Percentiles rank a stretch among this genome's conserved stretches.
Evolutionary conservation across 2,888 invertebrate genomes (phyloP).

Genomic region (Acrobasis suavella): DNA sequence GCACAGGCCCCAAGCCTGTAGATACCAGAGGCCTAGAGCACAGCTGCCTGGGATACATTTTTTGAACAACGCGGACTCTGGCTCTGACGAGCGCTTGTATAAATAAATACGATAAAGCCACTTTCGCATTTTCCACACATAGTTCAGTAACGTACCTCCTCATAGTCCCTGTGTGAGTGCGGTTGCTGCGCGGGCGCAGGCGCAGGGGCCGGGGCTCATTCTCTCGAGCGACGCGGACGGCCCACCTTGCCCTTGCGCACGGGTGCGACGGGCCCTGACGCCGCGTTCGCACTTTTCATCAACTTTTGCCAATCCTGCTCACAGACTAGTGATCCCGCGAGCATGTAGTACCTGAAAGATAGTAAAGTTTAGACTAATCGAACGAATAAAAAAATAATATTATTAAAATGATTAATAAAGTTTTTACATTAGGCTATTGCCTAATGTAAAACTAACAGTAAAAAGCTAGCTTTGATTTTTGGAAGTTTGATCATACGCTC

Average conservation of each 20-base stretch:
- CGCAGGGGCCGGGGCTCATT: slow-evolving; percentile 84
- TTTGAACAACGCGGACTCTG: too few species aligned
- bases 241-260: slow-evolving; percentile 95
- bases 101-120: too few species aligned
- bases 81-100: too few species aligned
- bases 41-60: too few species aligned
- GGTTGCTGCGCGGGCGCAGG: slow-evolving; percentile 52
- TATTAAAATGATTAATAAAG: background rate
- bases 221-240: slow-evolving; percentile 93
- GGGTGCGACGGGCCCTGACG: slow-evolving; percentile 84
- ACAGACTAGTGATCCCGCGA: slow-evolving; percentile 95
- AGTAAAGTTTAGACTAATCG: background rate
- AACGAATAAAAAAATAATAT: background rate
- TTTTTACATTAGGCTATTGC: too few species aligned
- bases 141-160: slow-evolving; percentile 58
- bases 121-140: too few species aligned
- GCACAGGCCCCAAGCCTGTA: too few species aligned
- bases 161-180: slow-evolving; percentile 73
- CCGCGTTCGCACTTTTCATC: slow-evolving; percentile 88
- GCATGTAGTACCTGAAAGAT: slow-evolving; percentile 89
- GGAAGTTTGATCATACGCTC: too few species aligned
- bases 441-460: too few species aligned
- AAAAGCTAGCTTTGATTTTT: too few species aligned
- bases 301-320: slow-evolving; percentile 98
- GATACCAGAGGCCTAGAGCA: too few species aligned